These are phyloP conservation scores for Scaptomyza montana DNA, from an alignment of 1,140 invertebrate species.

Conservation along the genomic window DNA sequence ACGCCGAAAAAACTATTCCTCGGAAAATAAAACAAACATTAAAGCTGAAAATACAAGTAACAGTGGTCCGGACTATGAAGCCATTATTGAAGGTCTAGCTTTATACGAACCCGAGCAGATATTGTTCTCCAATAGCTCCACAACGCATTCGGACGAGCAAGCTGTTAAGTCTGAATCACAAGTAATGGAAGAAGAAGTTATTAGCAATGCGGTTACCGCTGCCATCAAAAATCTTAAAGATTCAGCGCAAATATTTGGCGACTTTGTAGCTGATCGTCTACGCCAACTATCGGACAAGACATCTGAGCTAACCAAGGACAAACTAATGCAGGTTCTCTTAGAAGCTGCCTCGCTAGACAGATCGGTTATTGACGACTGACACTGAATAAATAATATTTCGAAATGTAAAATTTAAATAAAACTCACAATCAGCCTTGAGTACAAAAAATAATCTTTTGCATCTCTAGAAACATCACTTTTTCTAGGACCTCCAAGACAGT, in stretches of 20 bases:
- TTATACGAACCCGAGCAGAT: slow-evolving; percentile 63
- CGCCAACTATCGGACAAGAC: slow-evolving; percentile 46
- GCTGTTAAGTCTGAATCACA: neutral
- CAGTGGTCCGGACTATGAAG: slow-evolving; percentile 55
- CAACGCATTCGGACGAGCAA: slow-evolving; percentile 18
- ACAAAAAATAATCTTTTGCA: slow-evolving; percentile 24
- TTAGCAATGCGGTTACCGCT: slow-evolving; percentile 59
- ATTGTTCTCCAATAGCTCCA: slow-evolving; percentile 47
- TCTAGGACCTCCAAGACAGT: neutral
- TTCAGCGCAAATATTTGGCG: slow-evolving; percentile 62
- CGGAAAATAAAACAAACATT: neutral
- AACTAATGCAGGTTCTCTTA: slow-evolving; percentile 62
- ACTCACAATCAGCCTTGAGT: slow-evolving; percentile 46
- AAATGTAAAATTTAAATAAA: slow-evolving; percentile 39
- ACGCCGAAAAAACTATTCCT: slow-evolving; percentile 5
- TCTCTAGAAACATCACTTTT: too few relatives aligned
- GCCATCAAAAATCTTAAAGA: slow-evolving; percentile 52
- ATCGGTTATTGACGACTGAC: slow-evolving; percentile 36
- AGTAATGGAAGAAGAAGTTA: slow-evolving; percentile 61
- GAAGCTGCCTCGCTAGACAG: slow-evolving; percentile 56
- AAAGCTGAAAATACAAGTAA: slow-evolving; percentile 22
- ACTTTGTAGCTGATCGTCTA: slow-evolving; percentile 70
- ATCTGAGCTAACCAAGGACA: slow-evolving; percentile 63
- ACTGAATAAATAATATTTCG: slow-evolving; percentile 1
- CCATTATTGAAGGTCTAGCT: slow-evolving; percentile 64